Percentiles rank a stretch among this genome's conserved stretches.
Conservation (phyloP, 2,888 invertebrate species). For the Neelides folsomi region DNA sequence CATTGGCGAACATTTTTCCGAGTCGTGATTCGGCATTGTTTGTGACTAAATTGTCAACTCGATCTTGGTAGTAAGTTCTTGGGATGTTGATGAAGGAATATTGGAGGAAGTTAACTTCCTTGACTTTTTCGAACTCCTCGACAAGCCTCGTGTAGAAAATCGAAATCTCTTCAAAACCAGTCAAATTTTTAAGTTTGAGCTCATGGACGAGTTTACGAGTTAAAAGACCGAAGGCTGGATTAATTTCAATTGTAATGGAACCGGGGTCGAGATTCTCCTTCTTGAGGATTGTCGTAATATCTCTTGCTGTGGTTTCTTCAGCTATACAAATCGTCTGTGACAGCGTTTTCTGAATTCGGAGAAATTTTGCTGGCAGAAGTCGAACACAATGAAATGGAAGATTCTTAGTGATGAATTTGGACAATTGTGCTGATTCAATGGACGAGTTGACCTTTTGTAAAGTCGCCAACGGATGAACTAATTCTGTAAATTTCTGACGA, state of each 20-base stretch:
- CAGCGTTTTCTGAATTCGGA: no score
- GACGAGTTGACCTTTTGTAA: no score
- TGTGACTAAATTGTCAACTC: constrained; percentile 7
- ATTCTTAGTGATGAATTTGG: no score
- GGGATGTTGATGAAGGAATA: constrained; percentile 7
- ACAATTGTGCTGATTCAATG: no score
- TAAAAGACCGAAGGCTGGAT: constrained; percentile 55
- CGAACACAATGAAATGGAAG: no score
- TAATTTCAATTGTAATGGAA: constrained; percentile 47
- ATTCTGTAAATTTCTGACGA: no score
- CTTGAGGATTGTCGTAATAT: constrained; percentile 7
- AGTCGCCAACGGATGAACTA: no score
- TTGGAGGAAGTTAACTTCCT: constrained; percentile 8
- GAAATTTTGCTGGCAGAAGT: no score
- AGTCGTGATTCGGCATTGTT: no score
- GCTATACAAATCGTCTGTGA: no score
- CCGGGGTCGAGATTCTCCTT: constrained; percentile 11
- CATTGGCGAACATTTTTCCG: constrained; percentile 6
- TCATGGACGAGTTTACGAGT: constrained; percentile 46
- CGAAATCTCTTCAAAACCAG: constrained; percentile 47
- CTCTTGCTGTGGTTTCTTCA: constrained; percentile 9
- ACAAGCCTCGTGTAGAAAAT: constrained; percentile 42
- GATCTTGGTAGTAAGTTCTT: constrained; percentile 17
- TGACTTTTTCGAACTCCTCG: constrained; percentile 21
- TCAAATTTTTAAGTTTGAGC: constrained; percentile 41